phyloP scores from a whole-genome alignment of 2,797 vertebrate genomes.

The Gadopsis marmoratus region DNA sequence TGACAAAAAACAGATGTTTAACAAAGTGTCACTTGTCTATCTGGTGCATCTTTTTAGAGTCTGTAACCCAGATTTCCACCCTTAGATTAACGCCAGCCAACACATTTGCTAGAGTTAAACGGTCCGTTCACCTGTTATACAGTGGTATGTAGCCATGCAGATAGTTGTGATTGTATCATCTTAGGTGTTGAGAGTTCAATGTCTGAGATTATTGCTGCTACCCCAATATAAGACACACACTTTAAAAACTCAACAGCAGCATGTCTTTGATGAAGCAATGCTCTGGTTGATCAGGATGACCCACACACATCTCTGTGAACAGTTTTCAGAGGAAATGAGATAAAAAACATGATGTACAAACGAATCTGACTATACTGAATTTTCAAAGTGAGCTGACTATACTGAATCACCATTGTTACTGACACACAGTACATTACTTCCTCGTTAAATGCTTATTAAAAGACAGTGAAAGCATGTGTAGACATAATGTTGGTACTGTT shows the following conservation, averaged over 20 bases:
- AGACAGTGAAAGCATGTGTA: no score
- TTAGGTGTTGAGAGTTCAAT: background rate
- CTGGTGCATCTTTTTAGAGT: constrained; percentile 22
- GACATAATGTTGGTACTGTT: no score
- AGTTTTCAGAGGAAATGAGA: no score
- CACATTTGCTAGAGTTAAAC: constrained; percentile 1
- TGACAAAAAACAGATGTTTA: constrained; percentile 54
- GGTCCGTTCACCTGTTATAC: constrained; percentile 2
- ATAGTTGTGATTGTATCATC: background rate
- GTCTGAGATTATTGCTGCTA: background rate
- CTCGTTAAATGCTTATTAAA: no score
- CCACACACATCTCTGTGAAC: no score
- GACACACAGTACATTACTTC: no score
- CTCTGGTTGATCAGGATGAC: background rate
- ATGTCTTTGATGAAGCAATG: background rate
- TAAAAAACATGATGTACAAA: no score
- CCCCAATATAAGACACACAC: background rate
- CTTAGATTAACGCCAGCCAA: constrained; percentile 18
- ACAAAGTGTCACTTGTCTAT: constrained; percentile 41
- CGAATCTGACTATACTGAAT: no score
- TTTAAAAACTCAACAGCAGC: constrained; percentile 8
- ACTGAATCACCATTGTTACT: no score
- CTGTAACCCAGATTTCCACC: constrained; percentile 15
- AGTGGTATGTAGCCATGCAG: background rate
- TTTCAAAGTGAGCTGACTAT: no score